Conservation (phyloP, 1,140 invertebrate genomes). For the Paramacrobiotus metropolitanus region DNA sequence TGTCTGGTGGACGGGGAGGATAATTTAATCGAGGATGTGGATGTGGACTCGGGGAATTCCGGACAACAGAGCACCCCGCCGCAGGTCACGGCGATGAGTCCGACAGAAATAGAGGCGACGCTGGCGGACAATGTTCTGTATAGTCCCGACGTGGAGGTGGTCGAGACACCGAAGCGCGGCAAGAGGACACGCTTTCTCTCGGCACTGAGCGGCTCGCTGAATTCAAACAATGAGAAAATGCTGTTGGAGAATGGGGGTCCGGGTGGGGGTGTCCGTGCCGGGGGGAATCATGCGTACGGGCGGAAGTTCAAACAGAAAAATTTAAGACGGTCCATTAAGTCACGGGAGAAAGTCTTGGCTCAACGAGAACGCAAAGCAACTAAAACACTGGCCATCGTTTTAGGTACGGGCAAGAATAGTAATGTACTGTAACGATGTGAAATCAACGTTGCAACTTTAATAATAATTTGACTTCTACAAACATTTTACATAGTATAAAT, state of each 20-base stretch:
- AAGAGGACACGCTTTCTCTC: too few relatives aligned
- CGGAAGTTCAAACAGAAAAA: background rate
- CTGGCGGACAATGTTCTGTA: background rate
- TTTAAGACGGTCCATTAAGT: constrained; percentile 12
- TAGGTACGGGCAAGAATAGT: too few relatives aligned
- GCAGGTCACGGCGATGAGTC: too few relatives aligned
- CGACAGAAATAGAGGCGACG: too few relatives aligned
- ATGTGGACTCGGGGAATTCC: background rate
- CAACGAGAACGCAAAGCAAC: constrained; percentile 95
- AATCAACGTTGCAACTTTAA: too few relatives aligned
- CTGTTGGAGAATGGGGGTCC: constrained; percentile 51
- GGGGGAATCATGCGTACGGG: constrained; percentile 10
- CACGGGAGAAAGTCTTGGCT: constrained; percentile 63
- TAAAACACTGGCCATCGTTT: constrained; percentile 90
- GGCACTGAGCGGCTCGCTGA: too few relatives aligned
- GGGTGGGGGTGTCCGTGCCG: constrained; percentile 19
- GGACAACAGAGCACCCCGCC: background rate
- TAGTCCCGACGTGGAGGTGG: background rate
- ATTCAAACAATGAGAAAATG: constrained; percentile 42
- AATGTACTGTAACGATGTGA: too few relatives aligned
- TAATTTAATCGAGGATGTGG: constrained; percentile 1
- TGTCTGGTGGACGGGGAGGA: background rate
- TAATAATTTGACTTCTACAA: too few relatives aligned
- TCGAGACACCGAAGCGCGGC: too few relatives aligned
- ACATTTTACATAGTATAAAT: too few relatives aligned